Base-by-base conservation (phyloP, 2,113 vertebrate genomes). In the Xenus cinereus region DNA sequence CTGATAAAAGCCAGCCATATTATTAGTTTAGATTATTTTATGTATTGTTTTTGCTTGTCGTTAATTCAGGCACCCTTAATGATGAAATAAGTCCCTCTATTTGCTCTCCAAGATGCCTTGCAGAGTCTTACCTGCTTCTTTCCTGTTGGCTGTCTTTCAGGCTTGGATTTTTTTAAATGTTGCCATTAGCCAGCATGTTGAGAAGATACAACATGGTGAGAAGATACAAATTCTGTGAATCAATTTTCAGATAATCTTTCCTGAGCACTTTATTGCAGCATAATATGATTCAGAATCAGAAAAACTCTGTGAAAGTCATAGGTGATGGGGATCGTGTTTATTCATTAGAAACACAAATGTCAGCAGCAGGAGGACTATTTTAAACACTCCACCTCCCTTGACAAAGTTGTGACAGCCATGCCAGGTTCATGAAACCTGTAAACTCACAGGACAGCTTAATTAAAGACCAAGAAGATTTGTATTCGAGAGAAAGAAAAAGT, bases 361-460 rank as follows among this genome's bases (percentile, higher is more conserved):
- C 87, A 96, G 59, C 46, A 46, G 72, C 68, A 76, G 88, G 67
- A 93, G 64, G 69, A 41, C 80, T 92, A n/a, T 91, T 74, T 92
- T 84, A 87, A 94, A 41, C 68, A 30, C 60, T 67, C 68, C 73
- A 26, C 72, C 79, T 79, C 67, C 75, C 63, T 28, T 87, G 96
- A 56, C 87, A 86, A 32, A 93, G 54, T 51, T 91, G 76, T 77
- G 84, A 92, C 96, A 95, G 86, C 74, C 21, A 12, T 48, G 35
- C 51, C 81, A 90, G 73, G 68, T 67, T 97, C 37, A 83, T 72
- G 95, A 91, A 97, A 83, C 81, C 50, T 84, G 79, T 53, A 69
- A 84, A 59, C 21, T 19, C 53, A 12, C 67, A 76, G 92, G 71
- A 92, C 74, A 95, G 35, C 86, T 97, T 96, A 95, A 97, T 97